phyloP scores from a whole-genome alignment of 2,113 vertebrate species.

The Canis aureus region DNA sequence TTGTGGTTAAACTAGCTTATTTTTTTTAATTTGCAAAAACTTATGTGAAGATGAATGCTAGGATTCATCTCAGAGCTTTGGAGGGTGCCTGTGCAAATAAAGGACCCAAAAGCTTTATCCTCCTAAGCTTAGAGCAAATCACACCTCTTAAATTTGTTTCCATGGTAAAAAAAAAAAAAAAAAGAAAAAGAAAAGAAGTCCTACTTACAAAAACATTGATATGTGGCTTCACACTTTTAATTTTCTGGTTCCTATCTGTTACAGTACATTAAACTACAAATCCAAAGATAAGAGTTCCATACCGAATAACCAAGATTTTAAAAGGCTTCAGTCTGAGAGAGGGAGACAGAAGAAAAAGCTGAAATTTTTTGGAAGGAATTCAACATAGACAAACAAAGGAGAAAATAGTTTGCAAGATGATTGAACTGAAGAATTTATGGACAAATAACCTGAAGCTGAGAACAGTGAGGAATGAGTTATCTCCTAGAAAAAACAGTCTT shows the following conservation, averaged over 20 bases:
- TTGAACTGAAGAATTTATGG: conserved; percentile 39
- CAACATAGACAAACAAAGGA: not conserved
- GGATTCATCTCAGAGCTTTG: not conserved
- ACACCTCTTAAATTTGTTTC: not conserved
- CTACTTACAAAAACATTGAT: not conserved
- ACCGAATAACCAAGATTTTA: not conserved
- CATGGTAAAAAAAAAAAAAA: not conserved
- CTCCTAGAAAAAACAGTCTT: not conserved
- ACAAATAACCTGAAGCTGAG: conserved; percentile 57
- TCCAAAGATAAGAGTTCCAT: not conserved
- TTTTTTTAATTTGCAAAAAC: not conserved
- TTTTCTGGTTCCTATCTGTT: not conserved
- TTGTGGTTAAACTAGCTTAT: not conserved
- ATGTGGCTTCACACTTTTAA: not conserved
- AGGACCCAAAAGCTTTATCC: not conserved
- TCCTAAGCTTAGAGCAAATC: not conserved
- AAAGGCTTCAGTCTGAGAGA: not conserved
- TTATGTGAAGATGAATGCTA: not conserved
- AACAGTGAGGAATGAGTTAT: not conserved
- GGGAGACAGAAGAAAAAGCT: not conserved
- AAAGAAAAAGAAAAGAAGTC: not conserved
- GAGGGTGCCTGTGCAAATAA: not conserved
- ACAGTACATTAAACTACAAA: not conserved
- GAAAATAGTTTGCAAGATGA: conserved; percentile 48
- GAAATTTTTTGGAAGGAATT: not conserved